Evolutionary conservation across 1,140 invertebrate species (phyloP).

Genomic region (Neodiprion lecontei): DNA sequence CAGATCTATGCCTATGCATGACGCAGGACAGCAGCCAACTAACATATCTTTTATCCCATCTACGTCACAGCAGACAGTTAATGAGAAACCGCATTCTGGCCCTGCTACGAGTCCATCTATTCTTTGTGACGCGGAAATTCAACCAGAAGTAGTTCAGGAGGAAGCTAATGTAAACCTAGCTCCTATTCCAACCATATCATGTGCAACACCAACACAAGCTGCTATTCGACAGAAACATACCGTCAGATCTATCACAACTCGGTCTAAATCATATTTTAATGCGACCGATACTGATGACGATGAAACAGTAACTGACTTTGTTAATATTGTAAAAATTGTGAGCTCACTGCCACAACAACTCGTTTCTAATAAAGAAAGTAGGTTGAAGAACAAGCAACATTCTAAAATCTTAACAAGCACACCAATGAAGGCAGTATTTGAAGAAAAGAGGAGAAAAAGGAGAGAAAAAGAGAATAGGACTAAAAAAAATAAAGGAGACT

Average conservation of each 20-base stretch:
- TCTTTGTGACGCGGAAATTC: too few relatives aligned
- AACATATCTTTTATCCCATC: background rate
- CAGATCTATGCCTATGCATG: too few relatives aligned
- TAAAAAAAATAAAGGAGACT: conserved; percentile 9
- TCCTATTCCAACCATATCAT: too few relatives aligned
- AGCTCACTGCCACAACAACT: background rate
- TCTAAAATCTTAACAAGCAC: conserved; percentile 9
- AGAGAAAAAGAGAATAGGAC: background rate
- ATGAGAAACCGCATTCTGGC: background rate
- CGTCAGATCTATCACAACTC: too few relatives aligned
- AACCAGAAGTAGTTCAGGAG: too few relatives aligned
- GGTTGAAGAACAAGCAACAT: conserved; percentile 2
- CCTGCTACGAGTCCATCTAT: too few relatives aligned
- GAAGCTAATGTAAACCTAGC: too few relatives aligned
- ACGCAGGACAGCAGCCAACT: background rate
- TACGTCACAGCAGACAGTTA: background rate
- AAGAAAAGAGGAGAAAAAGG: conserved; percentile 9
- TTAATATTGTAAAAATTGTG: background rate
- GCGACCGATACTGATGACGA: too few relatives aligned
- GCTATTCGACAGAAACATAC: too few relatives aligned
- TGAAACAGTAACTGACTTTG: too few relatives aligned
- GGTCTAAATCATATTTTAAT: too few relatives aligned
- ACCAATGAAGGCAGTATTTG: background rate
- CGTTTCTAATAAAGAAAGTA: background rate
- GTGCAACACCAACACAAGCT: too few relatives aligned